Evolutionary conservation across 1,140 invertebrate genomes (phyloP), one percentile per base, ranked within the genome.

Genomic region (Tribolium madens): DNA sequence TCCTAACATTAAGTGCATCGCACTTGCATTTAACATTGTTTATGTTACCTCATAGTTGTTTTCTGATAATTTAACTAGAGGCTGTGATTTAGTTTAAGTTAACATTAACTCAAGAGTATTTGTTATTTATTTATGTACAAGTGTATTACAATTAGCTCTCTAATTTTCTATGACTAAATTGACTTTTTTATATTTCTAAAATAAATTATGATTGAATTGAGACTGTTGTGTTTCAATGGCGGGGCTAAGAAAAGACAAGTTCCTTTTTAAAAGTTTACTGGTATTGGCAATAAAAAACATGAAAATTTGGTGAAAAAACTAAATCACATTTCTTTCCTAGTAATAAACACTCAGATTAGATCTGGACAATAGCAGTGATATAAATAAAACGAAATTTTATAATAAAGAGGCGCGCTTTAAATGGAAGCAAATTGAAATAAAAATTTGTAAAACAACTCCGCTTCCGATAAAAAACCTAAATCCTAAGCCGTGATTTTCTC

Each of bases 401-500:
- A 31, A 60, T 26, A 14, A 60, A 60, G 7, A 4, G 26, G 10
- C 53, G 21, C 14, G 9, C 26, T 10, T 31, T 3, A 31, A 3
- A 3, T 60, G 21, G 57, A 64, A 64, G 14, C 57, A 14, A 33
- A 5, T 64, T 33, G 14, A 42, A 42, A 57, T 33, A 64, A 64
- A 64, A 64, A 60, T 60, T 64, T 64, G 57, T 21, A 64, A n/a
- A 64, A 2, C 7, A 1, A 0, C 57, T 42, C 0, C 10, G 26
- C 57, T 33, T 64, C 57, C 10, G 26, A 13, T 33, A 64, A 13
- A 33, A 64, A 64, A 64, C 12, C 12, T 72, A 48, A 48, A 50
- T 10, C n/a, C 53, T 74, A 74, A 74, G 33, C 50, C 26, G 73
- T 60, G 5, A 72, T 31, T 74, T 74, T 75, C 36, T 76, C 78